These are phyloP conservation scores for Palythoa heliodiscus DNA, from an alignment of 92 coral and sea anemone genomes.

Conservation along the genomic window DNA sequence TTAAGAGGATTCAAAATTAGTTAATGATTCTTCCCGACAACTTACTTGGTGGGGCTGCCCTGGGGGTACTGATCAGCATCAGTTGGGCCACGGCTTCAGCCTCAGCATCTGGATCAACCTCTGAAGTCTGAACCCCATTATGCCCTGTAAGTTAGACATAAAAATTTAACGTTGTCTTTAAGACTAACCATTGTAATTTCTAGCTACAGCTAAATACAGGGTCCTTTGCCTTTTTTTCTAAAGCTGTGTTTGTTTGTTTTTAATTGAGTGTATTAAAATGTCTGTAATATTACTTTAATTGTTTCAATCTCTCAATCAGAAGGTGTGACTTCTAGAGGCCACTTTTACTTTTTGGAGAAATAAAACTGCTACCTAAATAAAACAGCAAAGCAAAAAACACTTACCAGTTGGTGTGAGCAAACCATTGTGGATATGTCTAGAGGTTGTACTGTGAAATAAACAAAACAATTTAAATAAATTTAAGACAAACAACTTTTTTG, in stretches of 20 bases:
- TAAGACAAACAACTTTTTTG: too few species aligned
- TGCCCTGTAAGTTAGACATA: conserved; percentile 42
- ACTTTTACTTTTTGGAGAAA: neutral
- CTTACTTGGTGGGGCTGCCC: conserved; percentile 87
- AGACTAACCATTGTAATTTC: neutral
- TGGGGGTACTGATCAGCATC: conserved; percentile 88
- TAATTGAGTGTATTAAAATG: too few species aligned
- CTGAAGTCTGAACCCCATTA: conserved; percentile 64
- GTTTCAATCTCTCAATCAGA: too few species aligned
- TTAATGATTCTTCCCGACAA: neutral
- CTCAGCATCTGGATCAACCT: conserved; percentile 98
- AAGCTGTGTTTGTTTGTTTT: neutral
- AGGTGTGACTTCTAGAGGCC: too few species aligned
- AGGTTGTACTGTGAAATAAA: conserved; percentile 29
- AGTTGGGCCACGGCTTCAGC: conserved; percentile 99
- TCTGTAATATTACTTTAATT: too few species aligned
- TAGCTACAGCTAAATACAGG: neutral
- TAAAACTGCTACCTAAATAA: neutral
- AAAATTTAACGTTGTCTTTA: neutral
- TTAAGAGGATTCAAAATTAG: neutral
- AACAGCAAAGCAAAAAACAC: neutral
- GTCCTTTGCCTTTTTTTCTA: neutral
- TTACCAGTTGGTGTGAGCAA: conserved; percentile 34
- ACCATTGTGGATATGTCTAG: conserved; percentile 19
- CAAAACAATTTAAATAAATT: too few species aligned